Conservation (phyloP, 2,888 invertebrate species). For the Argyresthia goedartella region DNA sequence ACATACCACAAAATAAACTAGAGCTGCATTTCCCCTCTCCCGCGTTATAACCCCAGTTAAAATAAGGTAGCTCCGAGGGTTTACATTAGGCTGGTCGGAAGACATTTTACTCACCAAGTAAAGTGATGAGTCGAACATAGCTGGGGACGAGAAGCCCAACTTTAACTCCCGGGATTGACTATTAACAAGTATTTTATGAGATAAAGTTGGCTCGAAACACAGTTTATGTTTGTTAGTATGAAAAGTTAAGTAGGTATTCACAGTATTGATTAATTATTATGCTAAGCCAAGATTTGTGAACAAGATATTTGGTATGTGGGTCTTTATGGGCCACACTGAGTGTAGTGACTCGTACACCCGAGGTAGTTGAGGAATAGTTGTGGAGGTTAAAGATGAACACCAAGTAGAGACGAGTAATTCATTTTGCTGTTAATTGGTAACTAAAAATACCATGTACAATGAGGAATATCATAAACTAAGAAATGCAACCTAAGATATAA, state of each 20-base stretch:
- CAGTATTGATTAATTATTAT: no score
- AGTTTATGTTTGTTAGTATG: slow-evolving; percentile 31
- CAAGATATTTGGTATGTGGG: no score
- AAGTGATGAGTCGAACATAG: slow-evolving; percentile 23
- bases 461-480: no score
- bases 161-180: slow-evolving; percentile 42
- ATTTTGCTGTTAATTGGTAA: no score
- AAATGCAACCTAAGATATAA: no score
- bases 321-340: no score
- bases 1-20: slow-evolving; percentile 18
- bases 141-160: slow-evolving; percentile 37
- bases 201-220: slow-evolving; percentile 55
- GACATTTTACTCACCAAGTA: slow-evolving; percentile 20
- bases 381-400: neutral
- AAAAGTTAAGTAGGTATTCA: neutral
- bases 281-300: no score
- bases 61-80: neutral
- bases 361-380: neutral
- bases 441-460: no score
- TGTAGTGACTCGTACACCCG: no score
- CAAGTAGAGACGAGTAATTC: no score
- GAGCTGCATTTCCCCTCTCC: slow-evolving; percentile 20
- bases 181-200: slow-evolving; percentile 65
- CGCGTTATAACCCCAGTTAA: neutral
- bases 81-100: slow-evolving; percentile 21